Percentiles rank a stretch among this genome's conserved stretches.
Conservation (phyloP, 1,140 invertebrate genomes). For the Zaprionus davidi region DNA sequence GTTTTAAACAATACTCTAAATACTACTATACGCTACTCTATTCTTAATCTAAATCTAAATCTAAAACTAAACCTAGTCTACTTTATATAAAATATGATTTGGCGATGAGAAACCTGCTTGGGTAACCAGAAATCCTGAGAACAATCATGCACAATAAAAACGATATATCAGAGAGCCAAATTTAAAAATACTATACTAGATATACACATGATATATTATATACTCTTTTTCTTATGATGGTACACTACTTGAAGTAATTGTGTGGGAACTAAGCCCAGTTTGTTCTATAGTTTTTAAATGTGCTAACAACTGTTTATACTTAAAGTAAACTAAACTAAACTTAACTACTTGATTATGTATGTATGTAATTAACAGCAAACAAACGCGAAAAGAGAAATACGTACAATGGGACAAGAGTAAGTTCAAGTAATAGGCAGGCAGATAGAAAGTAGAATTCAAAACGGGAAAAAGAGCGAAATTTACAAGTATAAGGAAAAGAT, state of each 20-base stretch:
- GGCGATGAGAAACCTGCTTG: conserved; percentile 37
- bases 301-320: conserved; percentile 70
- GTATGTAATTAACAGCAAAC: conserved; percentile 64
- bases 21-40: conserved; percentile 19
- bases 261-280: conserved; percentile 58
- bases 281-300: conserved; percentile 69
- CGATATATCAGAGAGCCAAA: conserved; percentile 61
- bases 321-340: conserved; percentile 58
- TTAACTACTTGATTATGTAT: conserved; percentile 60
- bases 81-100: conserved; percentile 53
- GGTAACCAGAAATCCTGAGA: conserved; percentile 54
- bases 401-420: conserved; percentile 40
- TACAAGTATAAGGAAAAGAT: conserved; percentile 36
- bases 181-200: conserved; percentile 31
- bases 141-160: conserved; percentile 82
- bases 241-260: conserved; percentile 75
- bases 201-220: conserved; percentile 40
- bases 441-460: conserved; percentile 32
- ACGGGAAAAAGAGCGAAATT: conserved; percentile 31
- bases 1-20: conserved; percentile 73
- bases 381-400: conserved; percentile 15
- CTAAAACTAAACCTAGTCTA: conserved; percentile 26
- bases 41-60: conserved; percentile 28
- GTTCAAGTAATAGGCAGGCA: conserved; percentile 34
- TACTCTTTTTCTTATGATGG: conserved; percentile 47